Evolutionary conservation across 2,113 vertebrate species (phyloP), one percentile per base, ranked within the genome.

Genomic region (Phrynosoma platyrhinos): DNA sequence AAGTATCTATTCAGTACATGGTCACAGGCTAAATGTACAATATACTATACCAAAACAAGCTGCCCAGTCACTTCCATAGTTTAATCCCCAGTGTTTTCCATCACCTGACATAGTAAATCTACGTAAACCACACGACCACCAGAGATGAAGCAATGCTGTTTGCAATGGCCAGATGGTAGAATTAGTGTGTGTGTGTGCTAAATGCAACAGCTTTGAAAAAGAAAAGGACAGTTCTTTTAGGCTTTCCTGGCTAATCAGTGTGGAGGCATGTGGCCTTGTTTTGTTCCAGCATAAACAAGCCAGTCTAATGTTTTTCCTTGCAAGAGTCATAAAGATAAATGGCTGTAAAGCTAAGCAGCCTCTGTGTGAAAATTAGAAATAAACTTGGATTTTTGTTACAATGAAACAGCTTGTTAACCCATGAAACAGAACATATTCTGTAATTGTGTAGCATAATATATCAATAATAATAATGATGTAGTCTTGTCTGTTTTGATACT

Each of bases 341-440:
- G 75, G 40, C 58, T 42, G 81, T 84, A 82, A 91, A 83, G 86
- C 80, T 90, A 86, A 91, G 90, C 89, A 93, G 88, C 30, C 76
- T 82, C 89, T 81, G 74, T 83, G 86, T 93, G 91, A 83, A 94
- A 94, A 81, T 87, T 86, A 90, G 89, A 93, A 94, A 89, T 92
- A 92, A 69, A 91, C 92, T 95, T 88, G 88, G 88, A 72, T 94
- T 96, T 93, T 88, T 91, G 86, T 94, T 95, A 88, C 87, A 93
- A 93, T 91, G 90, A 93, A 95, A 91, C 90, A 93, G 89, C 83
- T 83, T 76, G 93, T 93, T 94, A 94, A 95, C 89, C 90, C 89
- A 71, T 87, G 77, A 90, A 90, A 92, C 82, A 88, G 91, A 91
- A 92, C 77, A 64, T 83, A 42, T 84, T 90, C 53, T 72, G 32